Base-by-base conservation (phyloP, 2,113 vertebrate species). In the Strix uralensis region DNA sequence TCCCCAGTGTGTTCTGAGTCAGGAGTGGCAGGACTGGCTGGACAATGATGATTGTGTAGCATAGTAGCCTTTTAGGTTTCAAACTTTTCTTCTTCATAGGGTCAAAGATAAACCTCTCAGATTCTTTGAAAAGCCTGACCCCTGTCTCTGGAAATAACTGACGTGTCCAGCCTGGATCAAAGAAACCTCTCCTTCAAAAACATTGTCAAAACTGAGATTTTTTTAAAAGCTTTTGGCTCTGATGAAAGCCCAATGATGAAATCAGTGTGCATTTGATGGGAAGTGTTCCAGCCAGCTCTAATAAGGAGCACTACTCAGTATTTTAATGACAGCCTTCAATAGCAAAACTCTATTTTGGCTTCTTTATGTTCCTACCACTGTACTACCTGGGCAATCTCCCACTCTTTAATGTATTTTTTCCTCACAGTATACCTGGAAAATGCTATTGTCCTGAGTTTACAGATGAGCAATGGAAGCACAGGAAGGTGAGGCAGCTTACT, bases 351-450 rank as follows among this genome's bases (percentile, higher is more conserved):
- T 97, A 73, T 96, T 95, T 95, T 96, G 91, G 86, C 69, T 95
- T 36, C 91, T 95, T 97, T 97, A 69, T 97, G 91, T 92, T 92
- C 86, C 61, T 89, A 87, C 49, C 70, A 54, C 86, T 85, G 94
- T 85, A 97, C 83, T 95, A 85, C 94, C 21, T 5, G 96, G 78
- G 88, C 86, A 91, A 96, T 94, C 92, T 95, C 91, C 36, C 42
- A 25, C 89, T 69, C 96, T 97, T 97, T 97, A 92, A 96, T 96
- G 96, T 95, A 88, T 94, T 97, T 97, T 95, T 97, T 87, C 83
- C 92, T 94, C 97, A 94, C 96, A 96, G 92, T 95, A 54, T 87
- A 95, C 92, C 89, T 94, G 73, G 58, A 75, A 94, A 96, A 95
- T 82, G 78, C 89, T 92, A 95, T 97, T 97, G 91, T 95, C 89